Base-by-base conservation (phyloP, 2,888 invertebrate genomes). In the Elysia crispata region DNA sequence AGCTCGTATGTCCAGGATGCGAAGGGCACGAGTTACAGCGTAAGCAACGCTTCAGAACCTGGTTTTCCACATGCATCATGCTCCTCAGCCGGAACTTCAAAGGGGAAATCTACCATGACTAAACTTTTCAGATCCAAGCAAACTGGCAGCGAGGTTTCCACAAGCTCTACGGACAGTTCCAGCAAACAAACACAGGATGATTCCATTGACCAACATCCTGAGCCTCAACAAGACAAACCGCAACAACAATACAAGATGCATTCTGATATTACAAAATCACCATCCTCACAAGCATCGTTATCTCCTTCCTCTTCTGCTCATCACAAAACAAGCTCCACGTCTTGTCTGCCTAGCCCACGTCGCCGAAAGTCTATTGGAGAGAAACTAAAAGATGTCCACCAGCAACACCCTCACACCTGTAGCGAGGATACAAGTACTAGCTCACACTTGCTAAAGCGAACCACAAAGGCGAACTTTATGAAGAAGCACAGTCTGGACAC, bases 401-500 rank as follows among this genome's bases (percentile, higher is more conserved):
- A 49, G 1, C 57, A 67, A 20, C 77, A 72, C 11, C 30, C 20
- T 13, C 67, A 25, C 50, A 57, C 66, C 23, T 23, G 57, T 50
- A 23, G 25, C n/a, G 20, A 18, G 25, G 1, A 41, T 3, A 6
- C 41, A 11, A 41, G 41, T 11, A 41, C 41, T 11, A n/a, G 54
- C 54, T 64, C 66, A 15, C 74, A 79, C 31, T 13, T 69, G 15
- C 57, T 75, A 13, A 74, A 66, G 30, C 74, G 67, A n/a, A 69
- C 79, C 20, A 74, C 57, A n/a, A 67, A 75, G 25, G 31, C 75
- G 1, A 75, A 75, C 41, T 79, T 79, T 41, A 75, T 79, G 75
- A 79, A 79, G 41, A 79, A 79, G 41, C 79, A 79, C 75, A 79
- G 79, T 60, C 79, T 79, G 49, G 79, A 79, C 31, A 66, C 66